Conservation (phyloP, 2,797 vertebrate genomes). For the Artibeus jamaicensis region DNA sequence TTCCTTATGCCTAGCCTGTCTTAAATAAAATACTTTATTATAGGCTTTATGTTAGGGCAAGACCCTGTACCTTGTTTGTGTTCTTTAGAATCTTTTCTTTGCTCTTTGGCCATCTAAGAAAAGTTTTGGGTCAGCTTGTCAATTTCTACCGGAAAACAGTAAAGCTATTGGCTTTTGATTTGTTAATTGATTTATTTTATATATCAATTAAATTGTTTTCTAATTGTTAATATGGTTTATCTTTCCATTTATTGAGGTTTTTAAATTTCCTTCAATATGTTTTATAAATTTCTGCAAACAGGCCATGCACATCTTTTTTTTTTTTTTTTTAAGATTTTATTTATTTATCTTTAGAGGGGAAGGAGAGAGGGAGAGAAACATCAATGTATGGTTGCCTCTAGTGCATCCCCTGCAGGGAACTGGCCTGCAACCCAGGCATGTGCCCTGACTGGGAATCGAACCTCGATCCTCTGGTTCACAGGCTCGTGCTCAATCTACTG, state of each 20-base stretch:
- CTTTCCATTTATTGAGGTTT: neutral
- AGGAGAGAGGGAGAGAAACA: too few species aligned
- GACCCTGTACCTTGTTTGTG: neutral
- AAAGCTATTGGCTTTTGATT: neutral
- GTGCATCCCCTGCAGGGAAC: too few species aligned
- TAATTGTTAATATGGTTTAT: neutral
- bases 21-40: neutral
- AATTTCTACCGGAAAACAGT: neutral
- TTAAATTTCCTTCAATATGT: neutral
- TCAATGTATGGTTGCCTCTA: too few species aligned
- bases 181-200: neutral
- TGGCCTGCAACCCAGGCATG: too few species aligned
- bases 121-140: neutral
- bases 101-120: neutral
- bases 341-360: too few species aligned
- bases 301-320: neutral
- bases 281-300: neutral
- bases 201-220: neutral
- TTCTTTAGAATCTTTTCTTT: neutral
- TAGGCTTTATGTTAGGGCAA: neutral
- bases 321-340: too few species aligned
- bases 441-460: too few species aligned
- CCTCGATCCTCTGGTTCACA: too few species aligned
- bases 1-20: neutral
- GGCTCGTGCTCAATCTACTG: too few species aligned